Evolutionary conservation across 2,888 invertebrate genomes (phyloP).

Genomic region (Leptopilina syphax): DNA sequence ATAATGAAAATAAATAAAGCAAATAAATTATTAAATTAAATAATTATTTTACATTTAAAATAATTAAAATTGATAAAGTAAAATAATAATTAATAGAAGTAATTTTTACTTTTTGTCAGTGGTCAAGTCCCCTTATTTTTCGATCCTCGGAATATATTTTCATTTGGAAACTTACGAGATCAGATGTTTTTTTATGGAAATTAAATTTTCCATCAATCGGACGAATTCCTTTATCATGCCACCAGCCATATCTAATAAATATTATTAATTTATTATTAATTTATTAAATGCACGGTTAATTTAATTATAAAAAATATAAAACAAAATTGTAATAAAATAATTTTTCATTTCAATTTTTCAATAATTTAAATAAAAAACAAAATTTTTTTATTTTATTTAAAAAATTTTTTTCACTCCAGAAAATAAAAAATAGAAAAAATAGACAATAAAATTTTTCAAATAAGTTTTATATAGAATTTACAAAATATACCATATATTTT

Average conservation of each 20-base stretch:
- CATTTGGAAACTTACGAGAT: slow-evolving; percentile 65
- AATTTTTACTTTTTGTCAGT: slow-evolving; percentile 41
- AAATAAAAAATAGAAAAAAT: too few species aligned
- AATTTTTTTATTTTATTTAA: too few species aligned
- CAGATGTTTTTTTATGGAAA: slow-evolving; percentile 68
- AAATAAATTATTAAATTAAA: not conserved
- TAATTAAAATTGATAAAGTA: too few species aligned
- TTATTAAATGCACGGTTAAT: not conserved
- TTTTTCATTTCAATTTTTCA: too few species aligned
- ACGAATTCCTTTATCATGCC: slow-evolving; percentile 66
- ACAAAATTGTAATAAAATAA: not conserved
- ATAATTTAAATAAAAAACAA: too few species aligned
- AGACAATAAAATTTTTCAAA: too few species aligned
- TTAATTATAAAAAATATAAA: too few species aligned
- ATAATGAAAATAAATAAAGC: not conserved
- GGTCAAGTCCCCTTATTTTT: slow-evolving; percentile 59
- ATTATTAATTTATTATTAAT: not conserved
- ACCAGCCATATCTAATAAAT: slow-evolving; percentile 69
- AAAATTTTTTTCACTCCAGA: too few species aligned
- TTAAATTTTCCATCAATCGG: slow-evolving; percentile 63
- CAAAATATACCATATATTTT: too few species aligned
- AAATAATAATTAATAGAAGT: too few species aligned
- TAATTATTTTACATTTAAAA: not conserved
- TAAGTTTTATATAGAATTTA: too few species aligned
- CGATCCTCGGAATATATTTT: slow-evolving; percentile 67